These are phyloP conservation scores for Abscondita cerata DNA, from an alignment of 2,888 invertebrate species.

Conservation along the genomic window DNA sequence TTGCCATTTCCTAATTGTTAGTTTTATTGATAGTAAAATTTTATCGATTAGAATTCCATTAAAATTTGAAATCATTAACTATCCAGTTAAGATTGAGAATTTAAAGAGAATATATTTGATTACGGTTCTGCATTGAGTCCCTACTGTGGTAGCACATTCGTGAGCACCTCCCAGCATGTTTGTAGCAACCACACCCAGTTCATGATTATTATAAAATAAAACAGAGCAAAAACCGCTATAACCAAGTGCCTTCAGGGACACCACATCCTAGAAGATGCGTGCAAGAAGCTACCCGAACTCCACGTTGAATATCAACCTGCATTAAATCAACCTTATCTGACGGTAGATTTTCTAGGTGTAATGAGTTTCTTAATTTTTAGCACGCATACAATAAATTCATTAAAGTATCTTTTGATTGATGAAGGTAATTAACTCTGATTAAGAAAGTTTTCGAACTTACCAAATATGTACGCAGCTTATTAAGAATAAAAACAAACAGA, in stretches of 20 bases:
- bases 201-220: conserved; percentile 43
- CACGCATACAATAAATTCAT: conserved; percentile 23
- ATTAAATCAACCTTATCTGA: conserved; percentile 32
- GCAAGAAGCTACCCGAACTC: conserved; percentile 25
- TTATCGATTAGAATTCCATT: not conserved
- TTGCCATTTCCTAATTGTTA: too few species aligned
- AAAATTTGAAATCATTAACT: not conserved
- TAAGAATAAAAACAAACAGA: conserved; percentile 10
- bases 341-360: conserved; percentile 22
- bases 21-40: too few species aligned
- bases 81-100: not conserved
- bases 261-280: conserved; percentile 35
- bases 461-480: not conserved
- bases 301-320: conserved; percentile 19
- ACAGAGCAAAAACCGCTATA: conserved; percentile 42
- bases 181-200: conserved; percentile 45
- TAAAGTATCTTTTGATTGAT: conserved; percentile 1
- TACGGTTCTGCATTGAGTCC: conserved; percentile 31
- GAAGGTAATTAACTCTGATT: not conserved
- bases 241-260: conserved; percentile 35
- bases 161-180: conserved; percentile 44
- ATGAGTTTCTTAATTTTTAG: conserved; percentile 22
- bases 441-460: not conserved
- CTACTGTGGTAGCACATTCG: conserved; percentile 43
- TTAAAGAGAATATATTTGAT: conserved; percentile 4